Percentiles rank a stretch among this genome's conserved stretches.
Conservation (phyloP, 2,113 vertebrate genomes). For the Mormyrus lacerda region DNA sequence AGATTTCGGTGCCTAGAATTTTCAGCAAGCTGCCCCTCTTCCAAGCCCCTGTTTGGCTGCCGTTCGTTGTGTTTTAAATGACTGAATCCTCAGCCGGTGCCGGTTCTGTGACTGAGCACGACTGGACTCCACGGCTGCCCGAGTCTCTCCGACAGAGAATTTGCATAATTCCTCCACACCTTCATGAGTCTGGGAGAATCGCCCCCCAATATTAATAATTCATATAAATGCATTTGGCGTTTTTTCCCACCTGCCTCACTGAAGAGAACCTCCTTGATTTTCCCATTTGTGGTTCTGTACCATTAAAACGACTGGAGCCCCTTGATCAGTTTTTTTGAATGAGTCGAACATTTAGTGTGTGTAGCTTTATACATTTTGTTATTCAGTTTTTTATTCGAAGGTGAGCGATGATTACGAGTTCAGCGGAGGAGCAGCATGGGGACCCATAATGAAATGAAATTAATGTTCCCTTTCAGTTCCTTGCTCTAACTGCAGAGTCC, state of each 20-base stretch:
- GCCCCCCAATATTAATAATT: background rate
- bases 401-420: background rate
- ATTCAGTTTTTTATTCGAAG: background rate
- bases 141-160: background rate
- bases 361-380: background rate
- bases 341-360: background rate
- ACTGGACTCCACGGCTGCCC: background rate
- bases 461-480: background rate
- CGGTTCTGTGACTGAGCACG: background rate
- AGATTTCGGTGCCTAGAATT: background rate
- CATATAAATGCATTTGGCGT: background rate
- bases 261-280: background rate
- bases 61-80: background rate
- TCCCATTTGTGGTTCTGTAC: background rate
- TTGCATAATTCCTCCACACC: slow-evolving; percentile 3
- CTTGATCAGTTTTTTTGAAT: background rate
- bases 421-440: background rate
- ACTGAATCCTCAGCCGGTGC: background rate
- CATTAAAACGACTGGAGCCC: background rate
- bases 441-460: background rate
- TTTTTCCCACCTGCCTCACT: background rate
- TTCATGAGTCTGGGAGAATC: background rate
- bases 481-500: background rate
- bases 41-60: background rate
- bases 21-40: background rate